Evolutionary conservation across 2,888 invertebrate species (phyloP), one percentile per base, ranked within the genome.

Genomic region (Stenolophus ochropezus): DNA sequence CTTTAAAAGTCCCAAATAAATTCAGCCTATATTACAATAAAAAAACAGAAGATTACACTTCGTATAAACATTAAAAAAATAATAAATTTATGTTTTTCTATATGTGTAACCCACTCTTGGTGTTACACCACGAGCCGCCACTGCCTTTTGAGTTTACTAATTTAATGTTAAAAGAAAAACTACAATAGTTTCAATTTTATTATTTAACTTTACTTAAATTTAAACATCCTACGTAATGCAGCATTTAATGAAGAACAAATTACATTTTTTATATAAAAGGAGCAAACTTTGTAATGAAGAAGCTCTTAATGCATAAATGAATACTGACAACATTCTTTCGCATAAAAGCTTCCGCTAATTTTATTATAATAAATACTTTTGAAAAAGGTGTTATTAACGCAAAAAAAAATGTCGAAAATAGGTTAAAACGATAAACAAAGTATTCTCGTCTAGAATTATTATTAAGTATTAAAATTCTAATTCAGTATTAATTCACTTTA

Each of bases 221-320:
- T 4, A 58, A 58, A 58, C 58, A 11, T 58, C 25, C 23, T 23
- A n/a, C 58, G 25, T 58, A 58, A 21, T 11, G 25, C 23, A 23
- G 58, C 23, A 58, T 58, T 58, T 58, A 58, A 58, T 25, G 25
- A 25, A 58, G 58, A 58, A 58, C 58, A 58, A 58, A 58, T 58
- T 58, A 58, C 25, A 21, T 58, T 58, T 23, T 6, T n/a, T 18
- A 53, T 53, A 16, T 18, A 58, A 25, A 58, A 25, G 23, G 14
- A 23, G 11, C 20, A 58, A 58, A 58, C 58, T 58, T 58, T 58
- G 11, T 23, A 58, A 58, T n/a, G 25, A 58, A 23, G 25, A 58
- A 18, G 58, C 58, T 58, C 23, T 58, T 58, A 58, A 58, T 58
- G 58, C 14, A 58, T 58, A 58, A 58, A 58, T 58, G 23, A 58